Conservation (phyloP, 2,113 vertebrate species). For the Erythrolamprus reginae region DNA sequence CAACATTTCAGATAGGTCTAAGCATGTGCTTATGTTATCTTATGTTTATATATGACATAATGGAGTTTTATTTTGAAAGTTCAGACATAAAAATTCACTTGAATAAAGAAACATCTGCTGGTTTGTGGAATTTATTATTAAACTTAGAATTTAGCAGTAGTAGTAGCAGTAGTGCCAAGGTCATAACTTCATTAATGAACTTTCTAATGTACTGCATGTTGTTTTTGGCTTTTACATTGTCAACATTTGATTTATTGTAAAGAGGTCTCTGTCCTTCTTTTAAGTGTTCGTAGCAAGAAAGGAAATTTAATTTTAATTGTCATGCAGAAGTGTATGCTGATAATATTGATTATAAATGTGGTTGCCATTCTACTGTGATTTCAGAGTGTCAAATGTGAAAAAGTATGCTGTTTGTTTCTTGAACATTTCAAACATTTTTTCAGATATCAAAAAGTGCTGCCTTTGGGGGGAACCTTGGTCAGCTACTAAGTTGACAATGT, state of each 20-base stretch:
- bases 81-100: conserved; percentile 10
- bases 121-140: neutral
- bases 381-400: neutral
- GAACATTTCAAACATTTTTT: neutral
- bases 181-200: neutral
- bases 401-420: neutral
- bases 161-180: neutral
- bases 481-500: neutral
- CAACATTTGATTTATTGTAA: neutral
- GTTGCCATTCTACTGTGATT: neutral
- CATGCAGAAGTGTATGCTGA: neutral
- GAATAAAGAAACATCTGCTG: conserved; percentile 12
- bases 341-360: neutral
- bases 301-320: neutral
- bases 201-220: neutral
- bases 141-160: neutral
- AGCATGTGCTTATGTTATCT: neutral
- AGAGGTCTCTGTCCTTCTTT: neutral
- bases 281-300: neutral
- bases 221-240: neutral
- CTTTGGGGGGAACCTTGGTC: neutral
- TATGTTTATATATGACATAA: conserved; percentile 13
- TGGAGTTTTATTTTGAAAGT: conserved; percentile 7
- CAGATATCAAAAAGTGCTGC: neutral
- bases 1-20: conserved; percentile 9